Percentiles rank a stretch among this genome's conserved stretches.
Evolutionary conservation across 2,113 vertebrate species (phyloP).

Genomic region (Carlito syrichta): DNA sequence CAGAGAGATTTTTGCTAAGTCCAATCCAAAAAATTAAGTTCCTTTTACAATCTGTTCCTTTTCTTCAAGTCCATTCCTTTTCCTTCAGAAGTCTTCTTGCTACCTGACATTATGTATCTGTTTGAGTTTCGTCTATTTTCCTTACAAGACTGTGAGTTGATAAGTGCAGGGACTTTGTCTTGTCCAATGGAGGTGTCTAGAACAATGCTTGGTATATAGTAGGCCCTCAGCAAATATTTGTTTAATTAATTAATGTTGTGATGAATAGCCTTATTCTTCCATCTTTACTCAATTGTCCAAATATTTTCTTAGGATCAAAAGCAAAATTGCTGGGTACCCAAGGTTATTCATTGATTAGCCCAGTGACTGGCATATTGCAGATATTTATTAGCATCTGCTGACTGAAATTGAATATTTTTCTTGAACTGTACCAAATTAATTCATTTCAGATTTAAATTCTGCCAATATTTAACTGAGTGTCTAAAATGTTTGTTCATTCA

Average conservation of each 20-base stretch:
- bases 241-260: background rate
- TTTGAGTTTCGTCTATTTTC: background rate
- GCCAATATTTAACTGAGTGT: conserved; percentile 9
- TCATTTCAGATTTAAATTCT: conserved; percentile 47
- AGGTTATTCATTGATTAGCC: background rate
- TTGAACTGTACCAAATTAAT: conserved; percentile 25
- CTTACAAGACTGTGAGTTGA: background rate
- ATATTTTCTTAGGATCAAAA: conserved; percentile 43
- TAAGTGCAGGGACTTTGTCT: background rate
- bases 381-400: conserved; percentile 25
- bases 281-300: background rate
- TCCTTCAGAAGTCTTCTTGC: background rate
- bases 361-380: background rate
- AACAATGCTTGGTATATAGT: background rate
- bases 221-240: background rate
- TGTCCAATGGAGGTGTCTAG: background rate
- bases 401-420: conserved; percentile 38
- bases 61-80: background rate
- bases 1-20: background rate
- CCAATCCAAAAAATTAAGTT: background rate
- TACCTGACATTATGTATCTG: background rate
- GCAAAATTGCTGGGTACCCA: background rate
- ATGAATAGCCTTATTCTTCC: background rate
- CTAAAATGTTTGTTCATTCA: background rate
- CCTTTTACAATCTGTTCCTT: background rate